Evolutionary conservation across 2,797 vertebrate genomes (phyloP).

Genomic region (Margarornis squamiger): DNA sequence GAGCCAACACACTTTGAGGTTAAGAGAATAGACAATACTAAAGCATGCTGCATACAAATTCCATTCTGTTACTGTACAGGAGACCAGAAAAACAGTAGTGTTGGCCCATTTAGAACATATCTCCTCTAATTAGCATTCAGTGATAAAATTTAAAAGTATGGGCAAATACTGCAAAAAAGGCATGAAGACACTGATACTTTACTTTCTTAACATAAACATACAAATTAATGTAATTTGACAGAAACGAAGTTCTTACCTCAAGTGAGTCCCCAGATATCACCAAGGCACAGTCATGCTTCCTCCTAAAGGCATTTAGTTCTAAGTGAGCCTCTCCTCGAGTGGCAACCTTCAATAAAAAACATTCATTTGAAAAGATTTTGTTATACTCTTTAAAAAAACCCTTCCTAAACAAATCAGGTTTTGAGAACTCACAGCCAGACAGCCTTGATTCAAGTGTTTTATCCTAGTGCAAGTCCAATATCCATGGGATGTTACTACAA

Average conservation of each 20-base stretch:
- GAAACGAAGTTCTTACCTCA: conserved; percentile 80
- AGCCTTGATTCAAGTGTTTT: not conserved
- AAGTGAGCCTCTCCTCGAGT: conserved; percentile 93
- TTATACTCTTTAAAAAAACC: not conserved
- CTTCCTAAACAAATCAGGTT: not conserved
- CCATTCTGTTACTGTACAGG: not conserved
- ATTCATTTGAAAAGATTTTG: not conserved
- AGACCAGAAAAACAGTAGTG: not conserved
- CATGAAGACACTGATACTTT: not conserved
- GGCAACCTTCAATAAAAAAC: conserved; percentile 80
- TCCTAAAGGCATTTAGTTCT: conserved; percentile 95
- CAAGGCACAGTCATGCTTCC: conserved; percentile 96
- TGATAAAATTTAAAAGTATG: not conserved
- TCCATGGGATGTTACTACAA: not conserved
- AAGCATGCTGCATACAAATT: not conserved
- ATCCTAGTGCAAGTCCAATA: not conserved
- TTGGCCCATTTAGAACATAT: not conserved
- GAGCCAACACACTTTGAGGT: not conserved
- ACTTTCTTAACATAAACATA: not conserved
- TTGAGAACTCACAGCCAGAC: not conserved
- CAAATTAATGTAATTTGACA: not conserved
- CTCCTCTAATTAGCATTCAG: not conserved
- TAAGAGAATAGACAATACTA: not conserved
- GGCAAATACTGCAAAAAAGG: not conserved
- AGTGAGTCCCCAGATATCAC: conserved; percentile 96